Evolutionary conservation across 2,888 invertebrate species (phyloP).

Genomic region (Lithosia quadra): DNA sequence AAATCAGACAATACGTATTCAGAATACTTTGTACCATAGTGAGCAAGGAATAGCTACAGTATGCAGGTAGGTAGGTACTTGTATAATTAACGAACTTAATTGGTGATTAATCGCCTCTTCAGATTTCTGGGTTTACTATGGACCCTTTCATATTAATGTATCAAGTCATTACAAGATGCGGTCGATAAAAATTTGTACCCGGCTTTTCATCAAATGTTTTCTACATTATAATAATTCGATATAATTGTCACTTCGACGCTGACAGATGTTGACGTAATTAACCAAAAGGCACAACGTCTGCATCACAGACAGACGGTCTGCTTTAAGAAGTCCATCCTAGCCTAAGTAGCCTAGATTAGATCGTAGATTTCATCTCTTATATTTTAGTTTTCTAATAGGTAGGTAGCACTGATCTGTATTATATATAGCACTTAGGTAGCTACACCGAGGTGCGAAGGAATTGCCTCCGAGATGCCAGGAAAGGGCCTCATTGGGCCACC

Average conservation of each 20-base stretch:
- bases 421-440: too few relatives aligned
- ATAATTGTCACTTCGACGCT: not conserved
- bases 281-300: not conserved
- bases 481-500: too few relatives aligned
- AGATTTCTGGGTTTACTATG: not conserved
- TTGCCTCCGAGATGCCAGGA: too few relatives aligned
- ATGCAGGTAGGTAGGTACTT: conserved; percentile 14
- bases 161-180: not conserved
- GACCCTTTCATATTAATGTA: not conserved
- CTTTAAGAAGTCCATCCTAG: too few relatives aligned
- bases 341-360: too few relatives aligned
- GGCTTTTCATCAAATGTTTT: not conserved
- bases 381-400: too few relatives aligned
- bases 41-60: not conserved
- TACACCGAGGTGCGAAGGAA: too few relatives aligned
- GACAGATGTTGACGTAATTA: not conserved
- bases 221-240: not conserved
- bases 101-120: not conserved
- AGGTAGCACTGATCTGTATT: too few relatives aligned
- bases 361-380: too few relatives aligned
- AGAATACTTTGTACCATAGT: conserved; percentile 44
- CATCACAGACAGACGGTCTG: too few relatives aligned
- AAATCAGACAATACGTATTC: conserved; percentile 51
- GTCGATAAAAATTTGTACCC: not conserved
- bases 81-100: conserved; percentile 1